Conservation (phyloP, 2,888 invertebrate genomes). For the Epinotia brunnichana region DNA sequence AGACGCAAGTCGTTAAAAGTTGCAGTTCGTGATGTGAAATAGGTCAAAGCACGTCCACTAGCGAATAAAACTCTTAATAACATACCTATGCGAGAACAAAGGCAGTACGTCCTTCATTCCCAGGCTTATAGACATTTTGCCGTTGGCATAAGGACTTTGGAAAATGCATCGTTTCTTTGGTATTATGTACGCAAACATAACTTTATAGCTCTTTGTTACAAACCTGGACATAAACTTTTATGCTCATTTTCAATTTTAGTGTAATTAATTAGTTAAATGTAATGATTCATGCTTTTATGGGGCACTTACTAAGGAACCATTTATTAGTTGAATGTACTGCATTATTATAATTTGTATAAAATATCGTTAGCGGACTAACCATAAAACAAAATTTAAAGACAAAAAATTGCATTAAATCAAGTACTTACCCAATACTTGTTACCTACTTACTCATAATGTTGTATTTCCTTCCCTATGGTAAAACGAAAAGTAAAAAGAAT, state of each 20-base stretch:
- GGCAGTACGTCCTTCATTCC: neutral
- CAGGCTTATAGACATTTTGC: neutral
- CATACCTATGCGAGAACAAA: slow-evolving; percentile 16
- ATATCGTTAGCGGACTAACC: no score
- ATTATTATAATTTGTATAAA: no score
- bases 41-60: slow-evolving; percentile 54
- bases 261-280: slow-evolving; percentile 36
- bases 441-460: no score
- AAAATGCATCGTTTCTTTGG: neutral
- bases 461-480: no score
- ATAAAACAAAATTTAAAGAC: no score
- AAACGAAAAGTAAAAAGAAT: no score
- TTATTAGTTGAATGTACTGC: neutral
- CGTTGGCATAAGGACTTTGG: neutral
- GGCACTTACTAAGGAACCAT: neutral
- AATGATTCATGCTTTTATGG: slow-evolving; percentile 17
- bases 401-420: no score
- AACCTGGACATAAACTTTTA: slow-evolving; percentile 43
- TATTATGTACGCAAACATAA: slow-evolving; percentile 43
- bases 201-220: slow-evolving; percentile 56
- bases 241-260: slow-evolving; percentile 35
- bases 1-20: slow-evolving; percentile 56
- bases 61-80: slow-evolving; percentile 44
- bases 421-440: no score
- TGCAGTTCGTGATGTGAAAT: slow-evolving; percentile 64